A percentile compares a stretch with the other conserved stretches of the same genome.
phyloP scores from a whole-genome alignment of 2,888 invertebrate species.

The Seira ritae region DNA sequence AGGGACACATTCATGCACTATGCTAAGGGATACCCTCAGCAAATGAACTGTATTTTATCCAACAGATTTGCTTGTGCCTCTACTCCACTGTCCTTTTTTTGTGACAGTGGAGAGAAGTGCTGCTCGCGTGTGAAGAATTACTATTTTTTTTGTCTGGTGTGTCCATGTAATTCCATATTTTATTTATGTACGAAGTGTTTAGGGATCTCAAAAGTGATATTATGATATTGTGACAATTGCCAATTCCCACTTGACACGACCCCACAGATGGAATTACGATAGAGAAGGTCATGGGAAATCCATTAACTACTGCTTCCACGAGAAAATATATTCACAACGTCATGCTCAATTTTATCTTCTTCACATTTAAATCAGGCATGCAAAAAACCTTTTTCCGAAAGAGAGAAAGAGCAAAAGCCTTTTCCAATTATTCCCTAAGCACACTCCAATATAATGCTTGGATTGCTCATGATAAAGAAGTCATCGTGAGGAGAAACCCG shows the following conservation, averaged over 20 bases:
- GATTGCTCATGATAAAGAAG: slow-evolving; percentile 16
- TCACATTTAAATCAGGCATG: slow-evolving; percentile 7
- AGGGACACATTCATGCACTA: too few species aligned
- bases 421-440: slow-evolving; percentile 19
- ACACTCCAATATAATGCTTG: slow-evolving; percentile 7
- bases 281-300: slow-evolving; percentile 73
- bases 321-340: slow-evolving; percentile 70
- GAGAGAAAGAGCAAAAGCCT: slow-evolving; percentile 10
- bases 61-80: not conserved
- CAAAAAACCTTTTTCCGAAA: not conserved
- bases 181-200: slow-evolving; percentile 22
- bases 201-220: slow-evolving; percentile 56
- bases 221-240: slow-evolving; percentile 66
- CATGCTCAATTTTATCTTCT: slow-evolving; percentile 67
- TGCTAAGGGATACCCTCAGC: not conserved
- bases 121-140: slow-evolving; percentile 1
- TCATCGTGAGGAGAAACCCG: slow-evolving; percentile 48
- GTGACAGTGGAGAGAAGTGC: not conserved
- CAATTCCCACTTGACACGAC: slow-evolving; percentile 74
- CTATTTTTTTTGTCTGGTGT: not conserved
- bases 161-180: slow-evolving; percentile 22
- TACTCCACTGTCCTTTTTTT: not conserved
- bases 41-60: not conserved
- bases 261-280: slow-evolving; percentile 71
- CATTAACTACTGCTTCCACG: slow-evolving; percentile 68